Evolutionary conservation across 1,140 invertebrate species (phyloP), one percentile per base, ranked within the genome.

Genomic region (Chironomus striatipennis): DNA sequence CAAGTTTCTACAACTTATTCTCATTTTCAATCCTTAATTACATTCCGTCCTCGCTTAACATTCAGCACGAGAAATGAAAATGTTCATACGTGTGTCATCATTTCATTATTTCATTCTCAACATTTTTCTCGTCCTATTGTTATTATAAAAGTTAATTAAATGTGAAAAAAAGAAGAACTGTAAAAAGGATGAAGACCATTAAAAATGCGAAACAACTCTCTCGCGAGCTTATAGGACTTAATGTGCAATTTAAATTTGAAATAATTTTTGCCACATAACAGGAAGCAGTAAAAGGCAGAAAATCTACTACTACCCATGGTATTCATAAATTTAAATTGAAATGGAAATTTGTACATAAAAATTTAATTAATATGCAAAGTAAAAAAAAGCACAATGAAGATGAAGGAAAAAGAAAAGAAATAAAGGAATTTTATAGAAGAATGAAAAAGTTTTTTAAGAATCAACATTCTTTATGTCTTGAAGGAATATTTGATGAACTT

Each of bases 341-440:
- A 57, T 57, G 47, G 47, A 57, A 57, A 57, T 12, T 57, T 15
- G 47, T 12, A 57, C 47, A 57, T 57, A 57, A 57, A 57, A 57
- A 57, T 57, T 57, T 57, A 57, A 57, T 57, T 57, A 57, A 57
- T 57, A 57, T 57, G 47, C 47, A 57, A 57, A 57, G 47, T 57
- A 57, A 57, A 5, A n/a, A 57, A 57, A n/a, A 57, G 43, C 43
- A 47, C 43, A 47, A 34, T 34, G 24, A 47, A 47, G 43, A 8
- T 43, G 10, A 43, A 43, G 6, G 42, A 7, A 7, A 7, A 7
- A 43, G 6, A 43, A 7, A 43, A 7, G 8, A 47, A 9, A 47
- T 47, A 47, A 47, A 47, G 15, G 43, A 9, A 10, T 47, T 47
- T 47, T 9, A 47, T 47, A 2, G 43, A 10, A 47, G 43, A 3